phyloP scores from a whole-genome alignment of 2,797 vertebrate genomes.

The Lutjanus campechanus region DNA sequence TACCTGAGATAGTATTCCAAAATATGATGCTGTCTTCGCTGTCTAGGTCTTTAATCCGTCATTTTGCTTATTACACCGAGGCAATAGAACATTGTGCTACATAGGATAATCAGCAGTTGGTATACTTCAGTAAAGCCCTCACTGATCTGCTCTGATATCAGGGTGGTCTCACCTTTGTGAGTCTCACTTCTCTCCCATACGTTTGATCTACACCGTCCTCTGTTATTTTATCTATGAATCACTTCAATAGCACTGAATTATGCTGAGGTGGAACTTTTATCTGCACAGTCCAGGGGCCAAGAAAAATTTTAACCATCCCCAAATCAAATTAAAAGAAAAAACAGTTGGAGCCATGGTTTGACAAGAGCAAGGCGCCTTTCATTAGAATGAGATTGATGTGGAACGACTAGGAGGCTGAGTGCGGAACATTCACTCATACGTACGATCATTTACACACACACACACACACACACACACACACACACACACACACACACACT shows the following conservation, averaged over 20 bases:
- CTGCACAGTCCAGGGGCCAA: conserved; percentile 59
- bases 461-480: conserved; percentile 45
- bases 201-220: conserved; percentile 32
- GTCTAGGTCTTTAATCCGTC: conserved; percentile 51
- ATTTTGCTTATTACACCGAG: conserved; percentile 62
- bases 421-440: conserved; percentile 74
- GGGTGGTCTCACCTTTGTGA: conserved; percentile 61
- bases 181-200: conserved; percentile 16
- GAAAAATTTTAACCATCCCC: conserved; percentile 70
- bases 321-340: conserved; percentile 81
- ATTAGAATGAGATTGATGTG: conserved; percentile 81
- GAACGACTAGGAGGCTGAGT: conserved; percentile 74
- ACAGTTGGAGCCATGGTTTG: conserved; percentile 68
- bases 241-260: conserved; percentile 57
- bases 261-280: conserved; percentile 67
- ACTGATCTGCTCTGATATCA: conserved; percentile 57
- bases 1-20: conserved; percentile 57
- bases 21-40: conserved; percentile 53
- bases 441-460: conserved; percentile 62
- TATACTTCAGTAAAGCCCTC: conserved; percentile 58
- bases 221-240: conserved; percentile 65
- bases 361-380: conserved; percentile 79
- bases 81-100: conserved; percentile 60
- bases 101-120: conserved; percentile 58
- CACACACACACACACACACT: conserved; percentile 53